These are phyloP conservation scores for Auanema freiburgensis DNA, from an alignment of 2,888 invertebrate genomes.

Conservation along the genomic window DNA sequence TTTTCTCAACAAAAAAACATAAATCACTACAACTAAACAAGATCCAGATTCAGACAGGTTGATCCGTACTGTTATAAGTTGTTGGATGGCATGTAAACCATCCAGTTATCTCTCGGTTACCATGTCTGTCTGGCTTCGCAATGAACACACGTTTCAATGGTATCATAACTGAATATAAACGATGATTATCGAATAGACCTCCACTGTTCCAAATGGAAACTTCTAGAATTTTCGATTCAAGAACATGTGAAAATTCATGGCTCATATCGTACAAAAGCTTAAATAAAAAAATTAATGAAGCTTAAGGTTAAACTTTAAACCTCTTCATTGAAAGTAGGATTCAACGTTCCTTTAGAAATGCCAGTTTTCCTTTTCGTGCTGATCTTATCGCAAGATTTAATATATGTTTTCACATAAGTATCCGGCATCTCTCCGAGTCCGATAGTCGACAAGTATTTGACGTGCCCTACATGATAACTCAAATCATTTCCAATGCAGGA, in stretches of 20 bases:
- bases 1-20: too few species aligned
- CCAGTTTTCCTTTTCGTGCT: slow-evolving; percentile 93
- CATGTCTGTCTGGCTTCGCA: slow-evolving; percentile 33
- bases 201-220: slow-evolving; percentile 67
- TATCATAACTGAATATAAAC: slow-evolving; percentile 66
- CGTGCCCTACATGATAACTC: slow-evolving; percentile 33
- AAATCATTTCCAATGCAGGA: slow-evolving; percentile 1
- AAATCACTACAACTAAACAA: too few species aligned
- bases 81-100: slow-evolving; percentile 48
- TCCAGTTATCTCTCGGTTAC: slow-evolving; percentile 38
- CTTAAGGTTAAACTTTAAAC: too few species aligned
- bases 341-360: slow-evolving; percentile 85
- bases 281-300: slow-evolving; percentile 15
- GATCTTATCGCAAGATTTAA: slow-evolving; percentile 88
- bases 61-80: too few species aligned
- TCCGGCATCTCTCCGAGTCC: slow-evolving; percentile 39
- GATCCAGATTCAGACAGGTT: too few species aligned
- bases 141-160: slow-evolving; percentile 52
- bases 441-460: slow-evolving; percentile 30
- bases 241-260: slow-evolving; percentile 11
- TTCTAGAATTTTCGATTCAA: slow-evolving; percentile 37
- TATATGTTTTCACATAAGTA: slow-evolving; percentile 70
- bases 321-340: slow-evolving; percentile 98
- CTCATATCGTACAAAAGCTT: slow-evolving; percentile 46
- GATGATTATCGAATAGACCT: slow-evolving; percentile 66